Evolutionary conservation across 2,113 vertebrate species (phyloP).

Genomic region (Grammomys dolichurus): DNA sequence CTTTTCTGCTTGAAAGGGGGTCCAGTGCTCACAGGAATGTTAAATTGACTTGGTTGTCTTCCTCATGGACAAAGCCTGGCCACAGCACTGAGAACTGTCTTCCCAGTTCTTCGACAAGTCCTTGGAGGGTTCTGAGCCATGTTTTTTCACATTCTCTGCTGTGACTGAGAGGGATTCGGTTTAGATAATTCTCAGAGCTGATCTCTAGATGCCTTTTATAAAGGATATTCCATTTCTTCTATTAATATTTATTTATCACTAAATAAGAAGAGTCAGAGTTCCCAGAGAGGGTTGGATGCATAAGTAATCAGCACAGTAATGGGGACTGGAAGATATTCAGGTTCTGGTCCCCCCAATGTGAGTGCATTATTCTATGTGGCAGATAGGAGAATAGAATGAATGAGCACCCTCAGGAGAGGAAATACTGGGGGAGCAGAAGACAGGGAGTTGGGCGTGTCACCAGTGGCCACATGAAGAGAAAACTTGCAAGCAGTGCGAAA

Average conservation of each 20-base stretch:
- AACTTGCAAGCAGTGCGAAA: not conserved
- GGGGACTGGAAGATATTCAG: not conserved
- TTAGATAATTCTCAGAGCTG: not conserved
- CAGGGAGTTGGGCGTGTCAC: not conserved
- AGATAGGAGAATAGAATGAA: not conserved
- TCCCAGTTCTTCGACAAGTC: not conserved
- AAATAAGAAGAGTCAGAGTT: not conserved
- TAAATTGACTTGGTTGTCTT: not conserved
- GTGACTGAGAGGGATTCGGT: not conserved
- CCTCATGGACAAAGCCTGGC: not conserved
- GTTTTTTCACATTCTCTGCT: not conserved
- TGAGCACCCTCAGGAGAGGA: not conserved
- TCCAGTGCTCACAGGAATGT: not conserved
- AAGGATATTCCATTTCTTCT: slow-evolving; percentile 17
- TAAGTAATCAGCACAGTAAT: not conserved
- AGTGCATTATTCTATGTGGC: not conserved
- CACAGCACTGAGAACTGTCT: not conserved
- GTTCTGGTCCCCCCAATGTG: not conserved
- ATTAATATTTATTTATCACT: not conserved
- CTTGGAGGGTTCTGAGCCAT: not conserved
- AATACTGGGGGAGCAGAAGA: not conserved
- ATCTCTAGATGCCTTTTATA: not conserved
- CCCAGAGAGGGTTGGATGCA: not conserved
- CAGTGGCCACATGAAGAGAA: not conserved
- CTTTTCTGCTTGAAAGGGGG: not conserved